Evolutionary conservation across 2,797 vertebrate genomes (phyloP), one percentile per base, ranked within the genome.

Genomic region (Esox lucius): DNA sequence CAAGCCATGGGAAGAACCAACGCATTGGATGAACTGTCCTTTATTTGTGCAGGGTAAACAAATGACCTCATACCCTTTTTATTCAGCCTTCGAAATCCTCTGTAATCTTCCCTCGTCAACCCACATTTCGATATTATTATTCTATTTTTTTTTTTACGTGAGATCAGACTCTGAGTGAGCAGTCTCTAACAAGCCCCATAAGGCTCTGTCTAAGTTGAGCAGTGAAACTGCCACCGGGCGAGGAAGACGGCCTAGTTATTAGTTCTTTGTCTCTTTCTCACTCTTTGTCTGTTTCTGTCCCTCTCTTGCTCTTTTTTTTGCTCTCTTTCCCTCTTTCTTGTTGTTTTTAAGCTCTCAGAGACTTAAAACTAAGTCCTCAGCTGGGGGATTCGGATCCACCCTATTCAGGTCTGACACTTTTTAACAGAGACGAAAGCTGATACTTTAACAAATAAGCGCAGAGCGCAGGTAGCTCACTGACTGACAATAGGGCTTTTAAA

Each of bases 21-120:
- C 70, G 78, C 51, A 28, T 75, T 75, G 53, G 53, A 79, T 83
- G n/a, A 62, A 86, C 77, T 72, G 75, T 84, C 66, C 75, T 78
- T 83, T 76, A 82, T 80, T 70, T 73, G 53, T 15, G 42, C 61
- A 39, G 51, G 24, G 19, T 49, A 75, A 81, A 84, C 8, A 80
- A 48, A 73, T 71, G 26, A 88, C 76, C 78, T 80, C 66, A 84
- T 78, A 49, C 9, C 17, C 42, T 48, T 77, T 59, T 80, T 39
- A 28, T 62, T 59, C 1, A 0, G 19, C 56, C 66, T 74, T 65
- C 66, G 4, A 4, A n/a, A 62, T 73, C 74, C 79, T 68, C 72
- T 71, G 71, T 71, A 56, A 70, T 82, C 46, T 64, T 69, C 19
- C 35, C 62, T 69, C 28, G 19, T 31, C 79, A 76, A 72, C 70